Base-by-base conservation (phyloP, 1,140 invertebrate genomes). In the Megalopta genalis region DNA sequence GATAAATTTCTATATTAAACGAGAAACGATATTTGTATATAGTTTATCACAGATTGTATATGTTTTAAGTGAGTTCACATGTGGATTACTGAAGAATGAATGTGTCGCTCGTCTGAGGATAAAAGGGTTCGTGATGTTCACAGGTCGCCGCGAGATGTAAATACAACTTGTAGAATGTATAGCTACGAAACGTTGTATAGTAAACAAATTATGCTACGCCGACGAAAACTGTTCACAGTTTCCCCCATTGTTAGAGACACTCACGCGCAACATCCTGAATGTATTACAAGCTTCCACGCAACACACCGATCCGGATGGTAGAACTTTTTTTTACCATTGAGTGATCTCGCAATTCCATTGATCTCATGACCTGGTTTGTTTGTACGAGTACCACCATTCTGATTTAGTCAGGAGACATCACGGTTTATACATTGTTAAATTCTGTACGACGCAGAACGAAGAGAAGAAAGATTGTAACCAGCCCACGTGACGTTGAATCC, bases 121-220 rank as follows among this genome's bases (percentile, higher is more conserved):
- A 46, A 69, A 46, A 42, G 39, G 62, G 70, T 39, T 62, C 52
- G 73, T 77, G 78, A 85, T 54, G 71, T 76, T 79, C 75, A 76
- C 32, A 77, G 70, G 27, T 73, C n/a, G 32, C 74, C 80, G 63
- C 83, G 73, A 86, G 49, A 69, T 86, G 85, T 86, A 86, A 78
- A 86, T 86, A 86, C n/a, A 63, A 81, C 39, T 57, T 73, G 72
- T 73, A 81, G 80, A 85, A 78, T 75, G 65, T 68, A 78, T 78
- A 80, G 49, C 77, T 37, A 46, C 62, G 57, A 69, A 81, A 64
- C 84, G 49, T 81, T 65, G 72, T 74, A 83, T 63, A 71, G 71
- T 79, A 73, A 78, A 21, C 9, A 54, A 57, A 25, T 66, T 2
- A 72, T 49, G 49, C 52, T 49, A 37, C 42, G 49, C 57, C 52